Conservation (phyloP, 2,797 vertebrate species). For the Rhabdophis nuchalis region DNA sequence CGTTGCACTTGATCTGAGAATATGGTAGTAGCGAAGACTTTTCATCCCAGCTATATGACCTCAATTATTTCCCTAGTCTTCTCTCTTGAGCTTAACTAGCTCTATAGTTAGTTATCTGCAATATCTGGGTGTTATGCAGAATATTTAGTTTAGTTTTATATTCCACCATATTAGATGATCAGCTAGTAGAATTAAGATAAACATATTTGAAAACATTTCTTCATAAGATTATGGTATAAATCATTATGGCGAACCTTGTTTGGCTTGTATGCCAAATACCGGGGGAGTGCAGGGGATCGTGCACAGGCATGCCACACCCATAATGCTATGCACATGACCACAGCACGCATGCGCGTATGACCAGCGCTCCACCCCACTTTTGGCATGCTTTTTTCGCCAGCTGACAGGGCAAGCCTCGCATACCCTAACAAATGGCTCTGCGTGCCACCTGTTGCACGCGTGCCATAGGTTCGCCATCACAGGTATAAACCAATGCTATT, state of each 20-base stretch:
- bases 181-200: not conserved
- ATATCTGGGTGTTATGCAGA: not conserved
- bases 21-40: not conserved
- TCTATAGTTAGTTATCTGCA: not conserved
- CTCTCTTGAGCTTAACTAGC: not conserved
- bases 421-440: no score
- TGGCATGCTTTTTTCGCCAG: no score
- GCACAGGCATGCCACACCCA: no score
- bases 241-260: no score
- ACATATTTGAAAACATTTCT: not conserved
- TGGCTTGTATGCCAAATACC: no score
- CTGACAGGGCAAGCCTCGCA: no score
- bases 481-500: not conserved
- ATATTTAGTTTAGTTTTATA: not conserved
- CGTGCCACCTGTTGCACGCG: no score
- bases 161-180: not conserved
- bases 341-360: no score
- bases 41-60: not conserved
- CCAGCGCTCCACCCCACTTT: no score
- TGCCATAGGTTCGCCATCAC: no score
- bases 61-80: not conserved
- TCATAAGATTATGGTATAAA: not conserved
- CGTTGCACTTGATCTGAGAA: not conserved
- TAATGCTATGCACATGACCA: no score
- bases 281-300: no score